Percentiles rank a stretch among this genome's conserved stretches.
phyloP scores from a whole-genome alignment of 2,113 vertebrate genomes.

The Lepus americanus region DNA sequence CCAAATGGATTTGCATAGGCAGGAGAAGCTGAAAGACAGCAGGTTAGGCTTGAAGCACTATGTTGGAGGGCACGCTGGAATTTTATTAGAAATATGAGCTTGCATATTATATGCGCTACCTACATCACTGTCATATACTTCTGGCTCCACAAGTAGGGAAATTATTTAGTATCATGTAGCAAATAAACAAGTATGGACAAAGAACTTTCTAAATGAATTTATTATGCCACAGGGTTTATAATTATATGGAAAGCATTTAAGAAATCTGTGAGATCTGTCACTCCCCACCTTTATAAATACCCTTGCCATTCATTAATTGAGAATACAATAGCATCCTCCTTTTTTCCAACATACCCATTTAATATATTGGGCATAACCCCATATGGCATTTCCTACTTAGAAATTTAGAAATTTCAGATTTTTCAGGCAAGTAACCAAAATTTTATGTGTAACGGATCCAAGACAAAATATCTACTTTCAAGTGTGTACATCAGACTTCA shows the following conservation, averaged over 20 bases:
- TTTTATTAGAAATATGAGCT: constrained; percentile 33
- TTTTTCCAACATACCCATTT: background rate
- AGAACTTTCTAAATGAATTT: constrained; percentile 14
- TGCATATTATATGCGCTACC: accelerated
- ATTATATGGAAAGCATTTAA: background rate
- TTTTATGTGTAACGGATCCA: background rate
- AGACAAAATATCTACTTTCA: background rate
- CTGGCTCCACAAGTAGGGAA: background rate
- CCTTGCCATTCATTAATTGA: background rate
- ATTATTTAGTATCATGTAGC: constrained; percentile 6
- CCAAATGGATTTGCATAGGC: constrained; percentile 76
- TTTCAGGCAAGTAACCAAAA: constrained; percentile 9
- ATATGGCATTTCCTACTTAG: background rate
- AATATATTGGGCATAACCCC: background rate
- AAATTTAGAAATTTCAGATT: constrained; percentile 45
- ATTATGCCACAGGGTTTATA: constrained; percentile 44
- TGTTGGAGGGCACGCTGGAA: background rate
- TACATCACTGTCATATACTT: background rate
- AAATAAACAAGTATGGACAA: background rate
- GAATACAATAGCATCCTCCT: background rate
- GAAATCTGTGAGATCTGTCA: background rate
- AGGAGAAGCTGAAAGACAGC: constrained; percentile 50
- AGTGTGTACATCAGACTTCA: background rate
- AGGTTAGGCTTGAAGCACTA: constrained; percentile 17
- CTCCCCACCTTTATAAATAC: background rate